Evolutionary conservation across 2,888 invertebrate species (phyloP).

Genomic region (Cosmopolites sordidus): DNA sequence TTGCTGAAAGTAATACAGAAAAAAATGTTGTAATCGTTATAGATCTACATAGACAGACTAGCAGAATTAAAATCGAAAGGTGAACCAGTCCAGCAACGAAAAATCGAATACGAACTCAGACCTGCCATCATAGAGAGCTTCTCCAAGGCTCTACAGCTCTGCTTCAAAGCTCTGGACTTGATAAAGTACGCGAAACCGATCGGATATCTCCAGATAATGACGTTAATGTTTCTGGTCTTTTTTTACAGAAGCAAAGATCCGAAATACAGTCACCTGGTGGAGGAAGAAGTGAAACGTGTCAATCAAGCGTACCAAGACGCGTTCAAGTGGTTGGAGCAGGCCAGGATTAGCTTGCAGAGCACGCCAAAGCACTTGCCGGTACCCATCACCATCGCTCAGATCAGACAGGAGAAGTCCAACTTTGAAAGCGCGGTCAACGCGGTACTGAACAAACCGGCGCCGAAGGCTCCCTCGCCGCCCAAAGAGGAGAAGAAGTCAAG

Average conservation of each 20-base stretch:
- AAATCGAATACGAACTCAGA: constrained; percentile 75
- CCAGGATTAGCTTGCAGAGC: constrained; percentile 62
- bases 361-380: constrained; percentile 69
- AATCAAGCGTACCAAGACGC: constrained; percentile 65
- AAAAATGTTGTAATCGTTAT: too few relatives aligned
- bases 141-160: constrained; percentile 69
- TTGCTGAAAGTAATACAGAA: too few relatives aligned
- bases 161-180: constrained; percentile 74
- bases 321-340: constrained; percentile 77
- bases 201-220: too few relatives aligned
- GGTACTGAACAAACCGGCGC: constrained; percentile 86
- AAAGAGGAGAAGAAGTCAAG: constrained; percentile 47
- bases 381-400: constrained; percentile 72
- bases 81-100: constrained; percentile 83
- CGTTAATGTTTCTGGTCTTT: too few relatives aligned
- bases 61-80: constrained; percentile 68
- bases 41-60: constrained; percentile 64
- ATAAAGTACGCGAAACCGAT: constrained; percentile 51
- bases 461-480: constrained; percentile 66
- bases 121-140: constrained; percentile 78
- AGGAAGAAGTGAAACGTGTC: constrained; percentile 77
- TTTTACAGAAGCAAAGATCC: constrained; percentile 59
- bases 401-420: constrained; percentile 74
- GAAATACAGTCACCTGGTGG: constrained; percentile 74
- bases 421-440: constrained; percentile 61